Evolutionary conservation across 2,888 invertebrate genomes (phyloP).

Genomic region (Pherbina coryleti): DNA sequence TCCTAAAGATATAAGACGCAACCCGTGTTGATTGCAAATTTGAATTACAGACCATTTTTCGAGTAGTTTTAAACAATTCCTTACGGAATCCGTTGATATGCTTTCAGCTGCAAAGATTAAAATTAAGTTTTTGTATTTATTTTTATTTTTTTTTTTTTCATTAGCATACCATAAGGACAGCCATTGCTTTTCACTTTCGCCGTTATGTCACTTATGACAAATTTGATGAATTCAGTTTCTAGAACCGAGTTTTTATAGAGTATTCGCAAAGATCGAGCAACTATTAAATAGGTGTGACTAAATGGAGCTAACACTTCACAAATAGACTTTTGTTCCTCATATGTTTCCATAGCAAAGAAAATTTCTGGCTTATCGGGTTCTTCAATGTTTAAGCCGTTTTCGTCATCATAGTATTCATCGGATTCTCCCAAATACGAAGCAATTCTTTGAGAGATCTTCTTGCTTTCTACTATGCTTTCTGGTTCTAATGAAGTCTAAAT

Average conservation of each 20-base stretch:
- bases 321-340: constrained; percentile 72
- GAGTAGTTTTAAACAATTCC: constrained; percentile 85
- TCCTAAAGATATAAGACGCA: constrained; percentile 70
- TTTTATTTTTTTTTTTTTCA: not conserved
- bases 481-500: constrained; percentile 46
- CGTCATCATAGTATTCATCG: constrained; percentile 49
- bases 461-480: constrained; percentile 43
- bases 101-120: constrained; percentile 81
- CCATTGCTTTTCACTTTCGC: constrained; percentile 74
- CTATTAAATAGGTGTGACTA: constrained; percentile 80
- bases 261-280: constrained; percentile 73
- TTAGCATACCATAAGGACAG: constrained; percentile 74
- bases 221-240: constrained; percentile 78
- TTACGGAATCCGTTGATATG: constrained; percentile 86
- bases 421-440: constrained; percentile 54
- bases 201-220: constrained; percentile 77
- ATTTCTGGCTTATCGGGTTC: constrained; percentile 51
- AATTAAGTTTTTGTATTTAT: not conserved
- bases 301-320: constrained; percentile 78
- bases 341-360: constrained; percentile 60
- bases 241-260: constrained; percentile 71
- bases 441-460: constrained; percentile 62
- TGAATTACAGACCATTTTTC: constrained; percentile 86
- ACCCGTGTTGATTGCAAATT: constrained; percentile 67
- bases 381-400: constrained; percentile 43